A percentile compares a stretch with the other conserved stretches of the same genome.
Evolutionary conservation across 2,797 vertebrate genomes (phyloP).

Genomic region (Pseudopleuronectes americanus): DNA sequence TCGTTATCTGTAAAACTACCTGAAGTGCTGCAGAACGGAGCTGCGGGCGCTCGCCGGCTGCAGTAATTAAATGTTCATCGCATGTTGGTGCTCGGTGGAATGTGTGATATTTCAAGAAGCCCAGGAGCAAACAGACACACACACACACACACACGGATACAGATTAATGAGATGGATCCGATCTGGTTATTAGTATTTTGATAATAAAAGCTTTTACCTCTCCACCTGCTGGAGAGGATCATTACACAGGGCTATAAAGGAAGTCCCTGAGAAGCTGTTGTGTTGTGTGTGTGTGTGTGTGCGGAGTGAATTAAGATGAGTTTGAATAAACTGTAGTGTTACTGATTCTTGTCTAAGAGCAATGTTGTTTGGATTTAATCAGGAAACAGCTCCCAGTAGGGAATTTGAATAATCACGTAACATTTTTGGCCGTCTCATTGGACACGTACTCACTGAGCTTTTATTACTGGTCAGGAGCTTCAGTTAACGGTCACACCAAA

Average conservation of each 20-base stretch:
- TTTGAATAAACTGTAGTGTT: not conserved
- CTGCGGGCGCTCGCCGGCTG: not conserved
- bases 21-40: slow-evolving; percentile 9
- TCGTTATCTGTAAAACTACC: slow-evolving; percentile 32
- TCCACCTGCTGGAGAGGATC: slow-evolving; percentile 9
- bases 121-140: not conserved
- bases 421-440: not conserved
- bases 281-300: not conserved
- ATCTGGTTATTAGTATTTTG: slow-evolving; percentile 28
- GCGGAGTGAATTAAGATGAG: slow-evolving; percentile 19
- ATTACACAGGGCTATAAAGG: slow-evolving; percentile 24
- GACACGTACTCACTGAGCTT: not conserved
- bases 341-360: not conserved
- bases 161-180: slow-evolving; percentile 32
- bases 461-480: not conserved
- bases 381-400: not conserved
- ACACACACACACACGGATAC: not conserved
- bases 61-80: slow-evolving; percentile 27
- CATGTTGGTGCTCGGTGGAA: slow-evolving; percentile 12
- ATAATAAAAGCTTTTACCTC: slow-evolving; percentile 13
- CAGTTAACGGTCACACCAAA: not conserved
- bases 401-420: not conserved
- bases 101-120: slow-evolving; percentile 7
- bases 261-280: slow-evolving; percentile 24
- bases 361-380: not conserved